A percentile compares a stretch with the other conserved stretches of the same genome.
These are phyloP conservation scores for Crotophaga sulcirostris DNA, from an alignment of 2,113 vertebrate species.

Conservation along the genomic window DNA sequence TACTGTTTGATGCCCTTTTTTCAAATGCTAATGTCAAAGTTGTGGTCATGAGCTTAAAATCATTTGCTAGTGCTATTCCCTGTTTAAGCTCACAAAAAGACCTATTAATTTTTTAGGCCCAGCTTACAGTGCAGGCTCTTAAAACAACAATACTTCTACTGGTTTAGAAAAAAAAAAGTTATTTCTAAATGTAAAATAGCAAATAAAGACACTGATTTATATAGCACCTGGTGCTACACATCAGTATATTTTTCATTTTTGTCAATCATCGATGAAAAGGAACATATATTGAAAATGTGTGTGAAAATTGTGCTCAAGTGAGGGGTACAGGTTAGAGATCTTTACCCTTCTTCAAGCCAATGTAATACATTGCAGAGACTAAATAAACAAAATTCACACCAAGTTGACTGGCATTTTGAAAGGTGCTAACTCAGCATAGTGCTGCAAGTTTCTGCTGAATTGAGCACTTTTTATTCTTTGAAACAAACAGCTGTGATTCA, in stretches of 20 bases:
- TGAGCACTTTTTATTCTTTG: conserved; percentile 43
- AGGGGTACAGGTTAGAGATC: background rate
- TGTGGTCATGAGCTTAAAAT: background rate
- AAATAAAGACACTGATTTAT: background rate
- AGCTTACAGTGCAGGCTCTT: background rate
- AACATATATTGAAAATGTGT: background rate
- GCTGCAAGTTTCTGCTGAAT: conserved; percentile 41
- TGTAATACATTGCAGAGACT: background rate
- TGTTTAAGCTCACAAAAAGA: background rate
- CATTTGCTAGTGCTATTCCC: background rate
- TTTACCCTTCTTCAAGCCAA: background rate
- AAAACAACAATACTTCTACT: background rate
- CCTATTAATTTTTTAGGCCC: background rate
- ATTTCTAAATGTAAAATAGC: background rate
- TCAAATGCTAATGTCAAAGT: background rate
- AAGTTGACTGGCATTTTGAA: conserved; percentile 21
- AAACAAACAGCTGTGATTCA: conserved; percentile 57
- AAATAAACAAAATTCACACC: conserved; percentile 28
- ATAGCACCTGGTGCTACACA: background rate
- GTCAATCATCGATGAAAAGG: background rate
- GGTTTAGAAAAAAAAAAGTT: background rate
- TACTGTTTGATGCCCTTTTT: background rate
- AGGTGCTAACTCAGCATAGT: conserved; percentile 50
- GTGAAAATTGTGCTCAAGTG: background rate
- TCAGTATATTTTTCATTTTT: background rate